Conservation (phyloP, 2,888 invertebrate species). For the Tetragonula carbonaria region DNA sequence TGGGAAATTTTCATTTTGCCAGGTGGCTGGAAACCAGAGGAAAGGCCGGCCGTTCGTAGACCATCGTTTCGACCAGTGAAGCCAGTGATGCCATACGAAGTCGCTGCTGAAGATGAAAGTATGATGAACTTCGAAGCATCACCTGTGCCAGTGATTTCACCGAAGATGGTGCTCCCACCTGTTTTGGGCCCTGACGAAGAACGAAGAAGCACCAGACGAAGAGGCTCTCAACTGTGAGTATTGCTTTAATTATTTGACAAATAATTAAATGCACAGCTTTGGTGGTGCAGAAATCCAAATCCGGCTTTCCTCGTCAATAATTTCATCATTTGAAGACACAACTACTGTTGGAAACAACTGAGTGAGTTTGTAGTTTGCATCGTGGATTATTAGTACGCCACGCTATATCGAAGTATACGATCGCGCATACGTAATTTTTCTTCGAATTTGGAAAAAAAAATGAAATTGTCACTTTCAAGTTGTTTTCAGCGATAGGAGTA, state of each 20-base stretch:
- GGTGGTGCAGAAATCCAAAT: not conserved
- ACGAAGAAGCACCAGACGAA: conserved; percentile 89
- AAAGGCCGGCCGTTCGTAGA: conserved; percentile 78
- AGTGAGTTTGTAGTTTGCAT: not conserved
- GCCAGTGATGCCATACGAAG: conserved; percentile 79
- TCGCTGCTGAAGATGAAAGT: conserved; percentile 79
- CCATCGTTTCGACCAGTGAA: conserved; percentile 83
- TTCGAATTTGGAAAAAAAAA: too few species aligned
- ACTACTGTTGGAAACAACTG: not conserved
- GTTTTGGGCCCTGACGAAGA: conserved; percentile 90
- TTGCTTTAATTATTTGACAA: not conserved
- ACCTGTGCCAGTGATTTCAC: conserved; percentile 86
- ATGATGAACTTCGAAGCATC: conserved; percentile 83
- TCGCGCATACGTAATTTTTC: too few species aligned
- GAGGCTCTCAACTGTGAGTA: conserved; percentile 94
- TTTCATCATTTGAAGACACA: not conserved
- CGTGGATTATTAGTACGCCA: not conserved
- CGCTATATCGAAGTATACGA: not conserved
- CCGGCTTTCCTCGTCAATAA: not conserved
- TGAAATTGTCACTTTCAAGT: too few species aligned
- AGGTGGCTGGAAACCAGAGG: conserved; percentile 75
- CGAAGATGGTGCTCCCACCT: conserved; percentile 86
- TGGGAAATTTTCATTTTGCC: conserved; percentile 4
- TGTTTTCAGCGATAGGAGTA: too few species aligned
- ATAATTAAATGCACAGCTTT: not conserved